Conservation (phyloP, 2,113 vertebrate genomes). For the Barbus barbus region DNA sequence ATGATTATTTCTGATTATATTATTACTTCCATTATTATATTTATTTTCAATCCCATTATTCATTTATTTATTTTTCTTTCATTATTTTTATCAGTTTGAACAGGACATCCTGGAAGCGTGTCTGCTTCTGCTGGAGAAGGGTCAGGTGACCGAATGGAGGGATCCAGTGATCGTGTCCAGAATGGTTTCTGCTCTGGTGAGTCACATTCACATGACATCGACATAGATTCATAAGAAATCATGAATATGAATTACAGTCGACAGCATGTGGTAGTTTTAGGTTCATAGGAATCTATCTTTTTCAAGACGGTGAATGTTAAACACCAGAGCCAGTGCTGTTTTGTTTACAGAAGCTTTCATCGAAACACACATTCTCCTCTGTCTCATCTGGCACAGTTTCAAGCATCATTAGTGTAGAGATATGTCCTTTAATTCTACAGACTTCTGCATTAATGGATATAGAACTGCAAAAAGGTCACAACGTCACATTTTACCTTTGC, state of each 20-base stretch:
- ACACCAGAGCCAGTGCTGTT: not conserved
- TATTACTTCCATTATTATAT: too few relatives aligned
- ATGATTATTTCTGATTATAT: not conserved
- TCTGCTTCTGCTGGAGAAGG: constrained; percentile 82
- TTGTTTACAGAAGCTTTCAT: not conserved
- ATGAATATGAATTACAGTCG: not conserved
- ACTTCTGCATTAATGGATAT: too few relatives aligned
- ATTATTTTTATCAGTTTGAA: too few relatives aligned
- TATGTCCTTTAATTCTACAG: too few relatives aligned
- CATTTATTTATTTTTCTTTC: too few relatives aligned
- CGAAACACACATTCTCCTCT: not conserved
- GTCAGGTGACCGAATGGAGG: constrained; percentile 77
- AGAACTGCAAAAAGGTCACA: too few relatives aligned
- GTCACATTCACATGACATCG: constrained; percentile 10
- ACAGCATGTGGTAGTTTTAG: not conserved
- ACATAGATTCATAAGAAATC: not conserved
- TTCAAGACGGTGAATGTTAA: not conserved
- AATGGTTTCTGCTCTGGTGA: constrained; percentile 87
- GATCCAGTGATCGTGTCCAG: constrained; percentile 83
- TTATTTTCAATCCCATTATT: too few relatives aligned
- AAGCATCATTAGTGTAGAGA: not conserved
- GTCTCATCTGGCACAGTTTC: not conserved
- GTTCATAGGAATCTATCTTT: not conserved
- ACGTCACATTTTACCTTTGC: not conserved
- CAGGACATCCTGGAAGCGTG: constrained; percentile 83